Conservation (phyloP, 2,113 vertebrate species). For the Silurus meridionalis region DNA sequence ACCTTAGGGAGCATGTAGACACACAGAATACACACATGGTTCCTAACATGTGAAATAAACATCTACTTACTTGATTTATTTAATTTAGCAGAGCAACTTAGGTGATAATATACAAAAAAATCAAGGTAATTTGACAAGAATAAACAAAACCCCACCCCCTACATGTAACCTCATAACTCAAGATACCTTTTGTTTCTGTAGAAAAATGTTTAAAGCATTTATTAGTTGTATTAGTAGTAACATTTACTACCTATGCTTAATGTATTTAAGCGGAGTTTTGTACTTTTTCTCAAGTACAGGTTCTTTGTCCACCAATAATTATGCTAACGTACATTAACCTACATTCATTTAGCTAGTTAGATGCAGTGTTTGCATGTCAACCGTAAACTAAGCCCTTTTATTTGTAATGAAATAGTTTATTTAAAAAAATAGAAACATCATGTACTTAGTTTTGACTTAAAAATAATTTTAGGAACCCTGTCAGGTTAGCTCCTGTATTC, state of each 20-base stretch:
- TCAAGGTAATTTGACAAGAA: no score
- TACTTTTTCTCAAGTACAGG: no score
- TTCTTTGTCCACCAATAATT: no score
- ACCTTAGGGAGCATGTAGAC: conserved; percentile 11
- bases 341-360: neutral
- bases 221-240: no score
- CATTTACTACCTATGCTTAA: no score
- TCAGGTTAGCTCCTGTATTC: neutral
- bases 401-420: neutral
- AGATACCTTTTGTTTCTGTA: no score
- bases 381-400: neutral
- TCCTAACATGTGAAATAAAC: conserved; percentile 4
- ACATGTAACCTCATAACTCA: neutral
- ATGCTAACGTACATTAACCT: no score
- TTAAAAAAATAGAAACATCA: neutral
- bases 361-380: neutral
- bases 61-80: neutral
- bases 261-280: no score
- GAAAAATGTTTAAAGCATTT: neutral
- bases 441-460: neutral
- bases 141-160: neutral
- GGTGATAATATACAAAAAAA: neutral
- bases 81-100: neutral
- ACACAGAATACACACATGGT: conserved; percentile 16
- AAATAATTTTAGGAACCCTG: neutral